phyloP scores from a whole-genome alignment of 2,797 vertebrate species.

The Pachyuromys duprasi region DNA sequence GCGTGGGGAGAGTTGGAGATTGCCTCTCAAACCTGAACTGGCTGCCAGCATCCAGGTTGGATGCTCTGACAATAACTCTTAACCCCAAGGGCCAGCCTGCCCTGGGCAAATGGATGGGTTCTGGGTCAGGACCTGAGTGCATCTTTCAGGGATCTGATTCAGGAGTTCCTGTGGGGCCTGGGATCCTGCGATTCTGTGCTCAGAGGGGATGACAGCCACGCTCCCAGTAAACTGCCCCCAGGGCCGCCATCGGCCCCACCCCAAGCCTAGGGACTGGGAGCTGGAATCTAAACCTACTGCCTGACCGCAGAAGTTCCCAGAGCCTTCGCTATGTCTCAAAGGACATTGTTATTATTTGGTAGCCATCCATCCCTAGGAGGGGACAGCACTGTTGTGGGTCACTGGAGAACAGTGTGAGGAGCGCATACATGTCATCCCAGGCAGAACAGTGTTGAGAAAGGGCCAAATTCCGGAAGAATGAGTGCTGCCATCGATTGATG shows the following conservation, averaged over 20 bases:
- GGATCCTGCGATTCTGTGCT: background rate
- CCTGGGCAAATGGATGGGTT: background rate
- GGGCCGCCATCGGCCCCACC: background rate
- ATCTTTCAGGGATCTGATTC: background rate
- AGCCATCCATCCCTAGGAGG: background rate
- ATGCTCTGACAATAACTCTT: background rate
- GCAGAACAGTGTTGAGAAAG: background rate
- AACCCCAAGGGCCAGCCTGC: background rate
- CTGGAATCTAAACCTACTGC: background rate
- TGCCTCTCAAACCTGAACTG: background rate
- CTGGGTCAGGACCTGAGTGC: background rate
- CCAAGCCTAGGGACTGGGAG: background rate
- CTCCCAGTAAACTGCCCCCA: background rate
- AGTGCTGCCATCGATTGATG: slow-evolving; percentile 1
- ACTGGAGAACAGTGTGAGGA: background rate
- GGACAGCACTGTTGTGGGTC: background rate
- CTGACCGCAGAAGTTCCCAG: background rate
- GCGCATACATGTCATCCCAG: background rate
- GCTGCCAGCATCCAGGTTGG: no score
- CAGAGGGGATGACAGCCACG: background rate
- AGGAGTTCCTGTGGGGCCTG: background rate
- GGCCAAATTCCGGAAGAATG: background rate
- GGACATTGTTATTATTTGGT: background rate
- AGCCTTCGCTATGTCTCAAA: background rate
- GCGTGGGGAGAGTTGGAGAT: background rate